These are phyloP conservation scores for Hipparchia semele DNA, from an alignment of 2,888 invertebrate genomes.

Conservation along the genomic window DNA sequence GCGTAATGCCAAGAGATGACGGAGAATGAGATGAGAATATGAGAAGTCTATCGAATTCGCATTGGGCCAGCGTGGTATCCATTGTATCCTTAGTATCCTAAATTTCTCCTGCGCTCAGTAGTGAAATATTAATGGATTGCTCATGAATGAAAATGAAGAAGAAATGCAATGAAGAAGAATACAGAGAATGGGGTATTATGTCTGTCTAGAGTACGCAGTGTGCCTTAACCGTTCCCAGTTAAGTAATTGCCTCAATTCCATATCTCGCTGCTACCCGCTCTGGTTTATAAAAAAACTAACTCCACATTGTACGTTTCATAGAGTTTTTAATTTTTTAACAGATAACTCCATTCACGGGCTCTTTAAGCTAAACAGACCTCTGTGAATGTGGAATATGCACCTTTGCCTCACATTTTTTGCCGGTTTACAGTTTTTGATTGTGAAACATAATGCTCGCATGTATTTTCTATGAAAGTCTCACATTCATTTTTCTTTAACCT, in stretches of 20 bases:
- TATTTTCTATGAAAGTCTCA: neutral
- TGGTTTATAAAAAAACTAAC: conserved; percentile 38
- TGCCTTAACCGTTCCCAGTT: conserved; percentile 34
- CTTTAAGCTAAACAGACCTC: conserved; percentile 33
- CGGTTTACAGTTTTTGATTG: conserved; percentile 18
- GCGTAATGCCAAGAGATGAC: no score
- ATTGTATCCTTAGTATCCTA: no score
- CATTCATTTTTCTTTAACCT: conserved; percentile 1
- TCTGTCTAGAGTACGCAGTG: conserved; percentile 1
- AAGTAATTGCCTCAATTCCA: conserved; percentile 45
- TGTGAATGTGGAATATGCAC: conserved; percentile 21
- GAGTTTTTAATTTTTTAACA: conserved; percentile 43
- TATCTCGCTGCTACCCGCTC: conserved; percentile 38
- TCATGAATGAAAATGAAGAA: no score
- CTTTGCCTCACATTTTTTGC: conserved; percentile 16
- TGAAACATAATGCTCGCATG: neutral
- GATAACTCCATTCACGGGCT: conserved; percentile 34
- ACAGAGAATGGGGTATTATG: neutral
- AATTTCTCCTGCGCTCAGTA: no score
- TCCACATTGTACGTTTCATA: conserved; percentile 39
- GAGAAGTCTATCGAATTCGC: no score
- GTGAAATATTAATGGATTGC: no score
- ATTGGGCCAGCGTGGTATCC: no score
- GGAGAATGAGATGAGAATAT: no score
- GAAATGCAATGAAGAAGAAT: no score